phyloP scores from a whole-genome alignment of 2,888 invertebrate species.

The Leucophenga montana region DNA sequence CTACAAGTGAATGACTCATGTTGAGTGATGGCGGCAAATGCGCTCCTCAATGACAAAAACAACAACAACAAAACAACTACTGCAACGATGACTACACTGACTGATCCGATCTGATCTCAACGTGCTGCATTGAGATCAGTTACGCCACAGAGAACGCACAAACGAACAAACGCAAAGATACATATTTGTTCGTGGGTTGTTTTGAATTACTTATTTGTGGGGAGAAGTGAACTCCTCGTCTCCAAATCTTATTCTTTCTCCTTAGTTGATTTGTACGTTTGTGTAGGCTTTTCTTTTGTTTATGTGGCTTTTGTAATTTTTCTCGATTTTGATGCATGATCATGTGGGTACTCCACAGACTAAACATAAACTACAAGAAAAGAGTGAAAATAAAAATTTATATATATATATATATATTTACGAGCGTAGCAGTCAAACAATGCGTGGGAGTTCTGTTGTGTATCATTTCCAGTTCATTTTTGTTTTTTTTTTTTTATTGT shows the following conservation, averaged over 20 bases:
- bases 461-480: neutral
- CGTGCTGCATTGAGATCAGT: too few species aligned
- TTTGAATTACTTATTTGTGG: conserved; percentile 18
- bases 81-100: neutral
- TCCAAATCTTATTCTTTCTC: neutral
- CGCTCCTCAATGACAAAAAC: too few species aligned
- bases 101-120: neutral
- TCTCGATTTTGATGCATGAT: conserved; percentile 20
- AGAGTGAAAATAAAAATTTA: neutral
- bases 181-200: conserved; percentile 16
- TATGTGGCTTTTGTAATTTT: conserved; percentile 11
- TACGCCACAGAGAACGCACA: too few species aligned
- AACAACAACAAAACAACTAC: too few species aligned
- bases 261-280: neutral
- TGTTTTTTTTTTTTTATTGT: neutral
- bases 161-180: too few species aligned
- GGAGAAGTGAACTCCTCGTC: neutral
- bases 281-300: conserved; percentile 17
- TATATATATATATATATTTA: neutral
- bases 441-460: conserved; percentile 21
- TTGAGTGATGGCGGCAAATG: conserved; percentile 19
- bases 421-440: neutral
- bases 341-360: conserved; percentile 19
- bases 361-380: conserved; percentile 12
- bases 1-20: conserved; percentile 8